Evolutionary conservation across 2,797 vertebrate genomes (phyloP), one percentile per base, ranked within the genome.

Genomic region (Manis pentadactyla): DNA sequence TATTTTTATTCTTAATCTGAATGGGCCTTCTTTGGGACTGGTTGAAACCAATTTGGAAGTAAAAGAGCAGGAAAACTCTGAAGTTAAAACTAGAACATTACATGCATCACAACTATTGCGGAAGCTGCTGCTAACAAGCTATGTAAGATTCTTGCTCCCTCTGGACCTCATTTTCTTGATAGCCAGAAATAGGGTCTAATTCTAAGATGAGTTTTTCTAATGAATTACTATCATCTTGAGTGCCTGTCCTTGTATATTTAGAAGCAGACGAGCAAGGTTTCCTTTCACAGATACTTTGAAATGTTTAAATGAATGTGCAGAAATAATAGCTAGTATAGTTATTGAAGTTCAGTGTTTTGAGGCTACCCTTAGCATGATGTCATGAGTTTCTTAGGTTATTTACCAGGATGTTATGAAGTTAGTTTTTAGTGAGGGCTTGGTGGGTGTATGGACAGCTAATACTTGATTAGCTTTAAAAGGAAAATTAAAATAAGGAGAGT

Each of bases 221-320:
- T 71, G 53, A 89, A 39, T 90, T 87, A 42, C n/a, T 82, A 2
- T n/a, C 84, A 31, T 63, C 85, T 92, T 57, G 42, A 85, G 37
- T 79, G 23, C 19, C 49, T 75, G 86, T 89, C 42, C 37, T 90
- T 96, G 88, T 77, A 14, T 61, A 90, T 95, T 95, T 64, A 61
- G 69, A 90, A 95, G 63, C 59, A 57, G 25, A 77, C 46, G 51
- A 88, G 29, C 68, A 85, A 90, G 55, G 0, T 51, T 90, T 97
- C 71, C n/a, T 78, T 46, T 51, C 39, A 92, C 14, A 78, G 75
- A 71, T 49, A 55, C 57, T 79, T 89, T 71, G 66, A 87, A 89
- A 87, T 93, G 23, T 84, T 88, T 66, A 88, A 88, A 68, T 88
- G 73, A 75, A 74, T 92, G 25, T 75, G 49, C 53, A 93, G 84